Evolutionary conservation across 30 jellyfish, hydroid and myxozoan genomes (phyloP).

Genomic region (Turritopsis dohrnii): DNA sequence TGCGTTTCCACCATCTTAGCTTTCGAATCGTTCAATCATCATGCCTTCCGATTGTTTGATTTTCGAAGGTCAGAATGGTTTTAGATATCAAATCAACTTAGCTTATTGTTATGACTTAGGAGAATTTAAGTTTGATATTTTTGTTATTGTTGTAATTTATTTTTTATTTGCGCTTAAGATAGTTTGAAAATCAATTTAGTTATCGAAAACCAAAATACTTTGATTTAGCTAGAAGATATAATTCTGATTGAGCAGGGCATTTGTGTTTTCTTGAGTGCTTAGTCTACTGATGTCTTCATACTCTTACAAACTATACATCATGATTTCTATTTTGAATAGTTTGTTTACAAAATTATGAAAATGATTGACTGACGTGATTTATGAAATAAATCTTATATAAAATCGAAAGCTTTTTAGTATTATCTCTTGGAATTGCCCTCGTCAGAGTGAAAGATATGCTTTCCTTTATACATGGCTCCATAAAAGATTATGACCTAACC

Average conservation of each 20-base stretch:
- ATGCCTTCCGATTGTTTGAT: constrained; percentile 34
- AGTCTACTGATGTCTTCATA: neutral
- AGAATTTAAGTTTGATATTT: constrained; percentile 14
- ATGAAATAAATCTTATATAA: neutral
- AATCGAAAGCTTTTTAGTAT: constrained; percentile 2
- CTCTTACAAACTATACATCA: neutral
- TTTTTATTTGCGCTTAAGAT: neutral
- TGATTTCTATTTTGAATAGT: neutral
- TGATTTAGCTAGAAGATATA: neutral
- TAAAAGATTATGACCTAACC: neutral
- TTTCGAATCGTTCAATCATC: constrained; percentile 29
- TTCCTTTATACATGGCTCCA: neutral
- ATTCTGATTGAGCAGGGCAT: neutral
- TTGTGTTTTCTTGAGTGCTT: neutral
- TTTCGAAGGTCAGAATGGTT: constrained; percentile 25
- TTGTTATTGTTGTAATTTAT: neutral
- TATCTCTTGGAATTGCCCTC: neutral
- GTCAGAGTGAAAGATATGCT: neutral
- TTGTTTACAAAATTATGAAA: constrained; percentile 22
- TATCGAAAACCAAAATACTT: neutral
- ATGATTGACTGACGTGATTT: constrained; percentile 24
- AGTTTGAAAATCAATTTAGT: neutral
- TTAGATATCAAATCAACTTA: constrained; percentile 24
- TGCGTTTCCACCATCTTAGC: constrained; percentile 23
- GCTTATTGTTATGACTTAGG: constrained; percentile 13